These are phyloP conservation scores for Carettochelys insculpta DNA, from an alignment of 2,113 vertebrate genomes.

Conservation along the genomic window DNA sequence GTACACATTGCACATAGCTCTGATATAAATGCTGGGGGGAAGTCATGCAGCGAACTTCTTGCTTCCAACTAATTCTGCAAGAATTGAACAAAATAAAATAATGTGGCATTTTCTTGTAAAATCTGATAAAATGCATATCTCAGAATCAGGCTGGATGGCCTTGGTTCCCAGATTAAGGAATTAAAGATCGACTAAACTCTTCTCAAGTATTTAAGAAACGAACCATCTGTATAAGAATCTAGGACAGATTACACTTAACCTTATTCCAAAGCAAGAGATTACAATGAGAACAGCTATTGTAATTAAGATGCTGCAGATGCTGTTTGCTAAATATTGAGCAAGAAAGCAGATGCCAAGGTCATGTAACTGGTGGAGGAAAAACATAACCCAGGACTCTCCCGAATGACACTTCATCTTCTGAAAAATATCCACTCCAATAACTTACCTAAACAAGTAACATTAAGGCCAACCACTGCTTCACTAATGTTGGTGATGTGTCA, in stretches of 20 bases:
- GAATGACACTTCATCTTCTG: not conserved
- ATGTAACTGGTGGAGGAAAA: not conserved
- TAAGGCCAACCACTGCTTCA: not conserved
- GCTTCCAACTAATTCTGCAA: not conserved
- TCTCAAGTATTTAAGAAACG: constrained; percentile 84
- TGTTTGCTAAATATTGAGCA: constrained; percentile 57
- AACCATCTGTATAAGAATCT: constrained; percentile 88
- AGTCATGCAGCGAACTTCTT: not conserved
- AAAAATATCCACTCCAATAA: rapidly evolving
- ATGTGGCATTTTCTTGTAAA: constrained; percentile 1
- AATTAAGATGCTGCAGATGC: constrained; percentile 76
- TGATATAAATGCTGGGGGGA: not conserved
- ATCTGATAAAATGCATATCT: constrained; percentile 40
- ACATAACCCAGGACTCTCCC: not conserved
- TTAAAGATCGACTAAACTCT: constrained; percentile 82
- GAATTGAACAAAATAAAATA: not conserved
- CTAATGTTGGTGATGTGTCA: not conserved
- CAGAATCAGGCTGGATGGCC: constrained; percentile 47
- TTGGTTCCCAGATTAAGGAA: constrained; percentile 76
- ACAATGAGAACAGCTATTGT: constrained; percentile 74
- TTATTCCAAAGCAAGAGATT: constrained; percentile 71
- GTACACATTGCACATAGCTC: not conserved
- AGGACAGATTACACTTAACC: constrained; percentile 84
- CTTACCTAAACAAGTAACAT: not conserved
- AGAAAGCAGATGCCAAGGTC: not conserved